Percentiles rank a stretch among this genome's conserved stretches.
Evolutionary conservation across 2,888 invertebrate species (phyloP).

Genomic region (Exephanes ischioxanthus): DNA sequence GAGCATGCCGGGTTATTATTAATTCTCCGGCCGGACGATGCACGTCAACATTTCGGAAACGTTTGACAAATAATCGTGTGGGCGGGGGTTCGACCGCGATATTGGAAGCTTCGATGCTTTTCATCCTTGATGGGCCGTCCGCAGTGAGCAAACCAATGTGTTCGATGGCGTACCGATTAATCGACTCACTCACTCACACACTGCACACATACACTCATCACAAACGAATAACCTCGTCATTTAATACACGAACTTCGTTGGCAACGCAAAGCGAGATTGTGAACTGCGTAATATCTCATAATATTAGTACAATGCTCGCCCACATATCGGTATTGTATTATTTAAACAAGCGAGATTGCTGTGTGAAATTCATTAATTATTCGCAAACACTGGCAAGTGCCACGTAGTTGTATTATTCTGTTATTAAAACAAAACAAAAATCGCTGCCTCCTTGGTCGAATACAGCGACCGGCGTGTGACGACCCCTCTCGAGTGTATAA

Average conservation of each 20-base stretch:
- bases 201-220: not conserved
- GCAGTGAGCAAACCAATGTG: not conserved
- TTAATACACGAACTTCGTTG: constrained; percentile 43
- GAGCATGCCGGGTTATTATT: constrained; percentile 16
- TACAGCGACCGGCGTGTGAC: too few relatives aligned
- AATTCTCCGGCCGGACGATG: constrained; percentile 19
- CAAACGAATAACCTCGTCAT: constrained; percentile 40
- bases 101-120: constrained; percentile 24
- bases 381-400: not conserved
- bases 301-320: constrained; percentile 26
- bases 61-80: constrained; percentile 30
- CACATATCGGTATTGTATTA: constrained; percentile 30
- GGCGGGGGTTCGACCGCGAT: constrained; percentile 3
- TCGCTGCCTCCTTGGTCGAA: not conserved
- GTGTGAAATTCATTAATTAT: not conserved
- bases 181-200: not conserved
- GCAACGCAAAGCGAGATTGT: constrained; percentile 17
- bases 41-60: constrained; percentile 35
- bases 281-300: constrained; percentile 9
- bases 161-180: constrained; percentile 42
- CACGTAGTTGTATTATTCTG: not conserved
- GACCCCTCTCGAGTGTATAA: too few relatives aligned
- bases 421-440: constrained; percentile 3
- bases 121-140: not conserved
- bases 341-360: not conserved